Conservation (phyloP, 2,797 vertebrate genomes). For the Hafferia zeledoni region DNA sequence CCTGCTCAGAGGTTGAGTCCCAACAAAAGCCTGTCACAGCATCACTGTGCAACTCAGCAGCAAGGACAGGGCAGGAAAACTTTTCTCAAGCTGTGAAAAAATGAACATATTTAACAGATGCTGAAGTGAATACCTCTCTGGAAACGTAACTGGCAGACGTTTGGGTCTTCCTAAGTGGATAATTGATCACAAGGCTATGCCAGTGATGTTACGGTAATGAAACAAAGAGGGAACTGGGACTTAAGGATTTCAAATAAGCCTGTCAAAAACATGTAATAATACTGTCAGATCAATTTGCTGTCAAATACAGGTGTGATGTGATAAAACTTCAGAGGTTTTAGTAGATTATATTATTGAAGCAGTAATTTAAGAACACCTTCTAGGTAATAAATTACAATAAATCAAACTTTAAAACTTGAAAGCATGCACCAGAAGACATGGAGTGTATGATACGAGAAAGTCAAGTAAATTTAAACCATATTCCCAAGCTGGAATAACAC, state of each 20-base stretch:
- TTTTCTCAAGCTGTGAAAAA: not conserved
- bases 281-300: conserved; percentile 70
- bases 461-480: conserved; percentile 9
- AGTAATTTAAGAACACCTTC: conserved; percentile 55
- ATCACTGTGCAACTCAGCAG: not conserved
- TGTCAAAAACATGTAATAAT: conserved; percentile 69
- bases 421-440: not conserved
- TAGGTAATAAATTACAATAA: conserved; percentile 65
- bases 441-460: not conserved
- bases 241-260: conserved; percentile 57
- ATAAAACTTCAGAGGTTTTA: conserved; percentile 53
- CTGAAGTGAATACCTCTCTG: not conserved
- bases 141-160: conserved; percentile 6
- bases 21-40: not conserved
- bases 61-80: not conserved
- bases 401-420: conserved; percentile 39
- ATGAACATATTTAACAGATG: not conserved
- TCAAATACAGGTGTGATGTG: conserved; percentile 47
- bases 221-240: conserved; percentile 50
- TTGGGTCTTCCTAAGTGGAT: conserved; percentile 45
- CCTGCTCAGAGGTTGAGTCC: not conserved
- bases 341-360: conserved; percentile 50
- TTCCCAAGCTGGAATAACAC: not conserved
- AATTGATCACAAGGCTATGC: conserved; percentile 58
- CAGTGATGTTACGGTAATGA: conserved; percentile 35